Base-by-base conservation (phyloP, 2,797 vertebrate species). In the Echiichthys vipera region DNA sequence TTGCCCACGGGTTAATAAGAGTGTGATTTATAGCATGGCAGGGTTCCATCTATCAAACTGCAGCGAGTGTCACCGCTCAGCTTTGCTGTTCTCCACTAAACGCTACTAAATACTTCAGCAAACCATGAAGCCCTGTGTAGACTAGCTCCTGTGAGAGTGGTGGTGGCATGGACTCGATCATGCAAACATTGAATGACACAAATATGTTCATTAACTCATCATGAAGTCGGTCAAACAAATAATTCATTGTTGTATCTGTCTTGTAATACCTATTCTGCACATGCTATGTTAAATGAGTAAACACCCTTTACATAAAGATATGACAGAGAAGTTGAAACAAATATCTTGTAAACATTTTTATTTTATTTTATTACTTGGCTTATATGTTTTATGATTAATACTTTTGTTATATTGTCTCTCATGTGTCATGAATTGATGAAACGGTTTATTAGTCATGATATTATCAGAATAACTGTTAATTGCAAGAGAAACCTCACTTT, bases 1-100 rank as follows among this genome's bases (percentile, higher is more conserved):
- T 82, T 65, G 75, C 63, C 71, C 56, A 39, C 18, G 56, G 84
- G 78, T 90, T 88, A 91, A 90, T 86, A 86, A 75, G 87, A 85
- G 77, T 67, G 29, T 86, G 86, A 91, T 90, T 91, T 86, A 90
- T 85, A 40, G 81, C 61, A 10, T 9, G 64, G 74, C 77, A 71
- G 50, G 46, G 61, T 36, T 83, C 79, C 85, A 85, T 86, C 84
- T 56, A 80, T 85, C 85, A 84, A 43, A 59, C 40, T 77, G 4
- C 61, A 30, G 75, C 69, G n/a, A 3, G 56, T 74, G 85, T 86
- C 85, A 51, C 46, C 0, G 24, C 64, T 71, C 54, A 0, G 65
- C 76, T 49, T 25, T 42, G 63, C 73, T 68, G 27, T 27, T 67
- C 85, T 70, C 47, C 55, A 32, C 45, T 67, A 74, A 85, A 84